Percentiles rank a stretch among this genome's conserved stretches.
These are phyloP conservation scores for Mythimna impura DNA, from an alignment of 2,888 invertebrate genomes.

Conservation along the genomic window DNA sequence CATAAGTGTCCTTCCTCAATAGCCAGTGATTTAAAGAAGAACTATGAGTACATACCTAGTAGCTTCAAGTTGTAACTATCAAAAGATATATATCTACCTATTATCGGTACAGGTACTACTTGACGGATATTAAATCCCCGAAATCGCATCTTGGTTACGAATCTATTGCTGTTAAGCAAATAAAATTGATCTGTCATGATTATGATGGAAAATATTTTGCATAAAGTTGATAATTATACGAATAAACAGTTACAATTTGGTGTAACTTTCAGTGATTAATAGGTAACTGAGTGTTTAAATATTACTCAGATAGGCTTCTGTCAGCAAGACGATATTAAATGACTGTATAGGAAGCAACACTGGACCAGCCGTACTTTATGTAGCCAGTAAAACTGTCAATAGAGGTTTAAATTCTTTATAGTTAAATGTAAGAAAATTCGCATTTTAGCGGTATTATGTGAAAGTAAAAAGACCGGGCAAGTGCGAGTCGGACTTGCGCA, in stretches of 20 bases:
- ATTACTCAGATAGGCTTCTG: not conserved
- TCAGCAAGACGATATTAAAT: not conserved
- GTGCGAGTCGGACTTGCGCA: no score
- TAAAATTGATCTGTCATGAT: not conserved
- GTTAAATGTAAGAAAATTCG: no score
- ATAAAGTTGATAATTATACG: slow-evolving; percentile 10
- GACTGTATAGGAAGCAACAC: no score
- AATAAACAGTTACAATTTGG: slow-evolving; percentile 1
- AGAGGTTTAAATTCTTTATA: not conserved
- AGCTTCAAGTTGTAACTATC: not conserved
- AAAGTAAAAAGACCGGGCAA: no score
- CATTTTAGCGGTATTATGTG: no score
- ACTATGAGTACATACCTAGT: not conserved
- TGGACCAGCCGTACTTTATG: no score
- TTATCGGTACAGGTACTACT: not conserved
- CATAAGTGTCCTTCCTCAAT: not conserved
- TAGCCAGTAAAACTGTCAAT: not conserved
- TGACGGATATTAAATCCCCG: not conserved
- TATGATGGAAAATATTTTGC: slow-evolving; percentile 20
- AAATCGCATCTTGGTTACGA: slow-evolving; percentile 18
- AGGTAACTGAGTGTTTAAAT: not conserved
- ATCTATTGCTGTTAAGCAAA: not conserved
- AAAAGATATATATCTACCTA: not conserved
- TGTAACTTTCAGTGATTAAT: slow-evolving; percentile 13
- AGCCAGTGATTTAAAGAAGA: not conserved